These are phyloP conservation scores for Choloepus didactylus DNA, from an alignment of 2,797 vertebrate genomes.

Conservation along the genomic window DNA sequence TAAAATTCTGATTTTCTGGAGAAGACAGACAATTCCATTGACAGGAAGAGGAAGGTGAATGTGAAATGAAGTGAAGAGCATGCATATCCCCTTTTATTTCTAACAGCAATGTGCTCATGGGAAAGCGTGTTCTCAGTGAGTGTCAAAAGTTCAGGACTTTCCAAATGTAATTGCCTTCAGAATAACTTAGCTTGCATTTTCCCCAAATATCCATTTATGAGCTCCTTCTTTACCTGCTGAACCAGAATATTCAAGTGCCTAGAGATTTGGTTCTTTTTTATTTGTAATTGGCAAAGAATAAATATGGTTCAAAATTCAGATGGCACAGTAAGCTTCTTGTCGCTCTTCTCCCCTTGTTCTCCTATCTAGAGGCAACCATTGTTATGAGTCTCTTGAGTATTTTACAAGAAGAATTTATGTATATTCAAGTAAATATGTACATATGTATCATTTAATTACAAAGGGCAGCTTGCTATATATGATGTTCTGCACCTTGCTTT, in stretches of 20 bases:
- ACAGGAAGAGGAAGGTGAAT: not conserved
- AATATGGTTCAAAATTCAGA: not conserved
- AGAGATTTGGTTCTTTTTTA: not conserved
- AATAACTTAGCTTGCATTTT: not conserved
- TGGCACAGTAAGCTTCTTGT: not conserved
- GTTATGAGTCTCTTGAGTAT: not conserved
- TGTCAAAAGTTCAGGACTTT: not conserved
- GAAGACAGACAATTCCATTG: not conserved
- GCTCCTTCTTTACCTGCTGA: not conserved
- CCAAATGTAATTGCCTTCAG: not conserved
- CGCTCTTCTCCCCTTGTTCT: not conserved
- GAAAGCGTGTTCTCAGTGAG: not conserved
- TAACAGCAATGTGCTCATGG: not conserved
- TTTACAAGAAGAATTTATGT: not conserved
- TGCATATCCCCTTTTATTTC: not conserved
- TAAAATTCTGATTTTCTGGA: not conserved
- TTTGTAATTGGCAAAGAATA: not conserved
- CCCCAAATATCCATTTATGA: not conserved
- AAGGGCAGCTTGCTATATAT: not conserved
- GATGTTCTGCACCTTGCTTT: not conserved
- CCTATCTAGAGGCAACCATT: not conserved
- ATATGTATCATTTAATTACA: conserved; percentile 16
- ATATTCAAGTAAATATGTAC: not conserved
- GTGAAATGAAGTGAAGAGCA: not conserved
- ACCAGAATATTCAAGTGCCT: not conserved